These are phyloP conservation scores for Drosophila repletoides DNA, from an alignment of 1,140 invertebrate genomes.

Conservation along the genomic window DNA sequence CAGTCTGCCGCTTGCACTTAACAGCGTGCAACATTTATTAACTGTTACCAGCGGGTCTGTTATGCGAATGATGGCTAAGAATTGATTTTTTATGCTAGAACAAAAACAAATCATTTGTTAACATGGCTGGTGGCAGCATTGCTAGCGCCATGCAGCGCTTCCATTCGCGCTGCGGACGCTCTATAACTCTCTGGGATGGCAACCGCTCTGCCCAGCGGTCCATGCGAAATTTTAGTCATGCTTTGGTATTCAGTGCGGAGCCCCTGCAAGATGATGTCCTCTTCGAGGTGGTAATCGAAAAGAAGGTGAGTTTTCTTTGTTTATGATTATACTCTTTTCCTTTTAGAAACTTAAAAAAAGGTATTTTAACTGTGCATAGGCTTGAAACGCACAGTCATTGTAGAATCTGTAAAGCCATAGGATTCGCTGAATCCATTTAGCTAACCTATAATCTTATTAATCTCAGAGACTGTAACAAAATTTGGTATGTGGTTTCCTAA, in stretches of 20 bases:
- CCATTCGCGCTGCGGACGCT: slow-evolving; percentile 90
- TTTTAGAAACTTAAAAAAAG: too few species aligned
- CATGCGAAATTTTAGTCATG: slow-evolving; percentile 91
- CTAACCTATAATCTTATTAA: too few species aligned
- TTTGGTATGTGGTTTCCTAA: too few species aligned
- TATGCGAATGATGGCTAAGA: slow-evolving; percentile 2
- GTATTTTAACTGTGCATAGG: too few species aligned
- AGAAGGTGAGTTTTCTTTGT: slow-evolving; percentile 91
- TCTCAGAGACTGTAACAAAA: too few species aligned
- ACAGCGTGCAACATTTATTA: background rate
- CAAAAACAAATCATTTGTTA: background rate
- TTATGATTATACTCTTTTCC: too few species aligned
- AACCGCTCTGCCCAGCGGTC: slow-evolving; percentile 91
- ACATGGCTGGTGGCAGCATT: slow-evolving; percentile 40
- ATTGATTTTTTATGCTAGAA: background rate
- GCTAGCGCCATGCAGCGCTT: slow-evolving; percentile 83
- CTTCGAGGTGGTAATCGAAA: slow-evolving; percentile 94
- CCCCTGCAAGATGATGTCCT: slow-evolving; percentile 91
- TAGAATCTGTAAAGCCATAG: too few species aligned
- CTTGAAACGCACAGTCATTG: too few species aligned
- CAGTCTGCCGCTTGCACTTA: too few species aligned
- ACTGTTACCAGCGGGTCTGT: background rate
- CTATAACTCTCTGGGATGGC: slow-evolving; percentile 90
- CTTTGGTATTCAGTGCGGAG: slow-evolving; percentile 91
- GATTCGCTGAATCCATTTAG: too few species aligned